Conservation (phyloP, 1,140 invertebrate species). For the Zophobas morio region DNA sequence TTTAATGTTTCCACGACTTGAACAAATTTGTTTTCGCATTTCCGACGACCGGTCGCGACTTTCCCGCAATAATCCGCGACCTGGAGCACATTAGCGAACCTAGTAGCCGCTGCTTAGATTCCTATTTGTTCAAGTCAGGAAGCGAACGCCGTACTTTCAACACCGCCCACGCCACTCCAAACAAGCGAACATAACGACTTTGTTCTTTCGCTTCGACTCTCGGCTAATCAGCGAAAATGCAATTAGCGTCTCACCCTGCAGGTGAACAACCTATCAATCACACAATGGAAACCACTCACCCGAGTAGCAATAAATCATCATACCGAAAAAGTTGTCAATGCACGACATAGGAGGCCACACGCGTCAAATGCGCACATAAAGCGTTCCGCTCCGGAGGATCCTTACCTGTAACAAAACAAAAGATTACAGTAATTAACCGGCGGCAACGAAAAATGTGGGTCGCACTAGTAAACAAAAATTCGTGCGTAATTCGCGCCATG, state of each 20-base stretch:
- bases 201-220: neutral
- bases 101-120: neutral
- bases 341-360: slow-evolving; percentile 18
- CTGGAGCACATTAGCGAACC: neutral
- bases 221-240: neutral
- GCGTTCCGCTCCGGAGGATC: slow-evolving; percentile 21
- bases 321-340: neutral
- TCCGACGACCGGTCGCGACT: neutral
- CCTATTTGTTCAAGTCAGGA: too few relatives aligned
- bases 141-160: too few relatives aligned
- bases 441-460: slow-evolving; percentile 2
- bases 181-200: too few relatives aligned
- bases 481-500: slow-evolving; percentile 15
- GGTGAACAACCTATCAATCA: slow-evolving; percentile 24
- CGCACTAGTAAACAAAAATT: slow-evolving; percentile 22
- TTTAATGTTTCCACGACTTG: slow-evolving; percentile 8
- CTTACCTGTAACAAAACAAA: slow-evolving; percentile 28
- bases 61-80: neutral
- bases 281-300: slow-evolving; percentile 18
- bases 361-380: slow-evolving; percentile 14
- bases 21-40: slow-evolving; percentile 9
- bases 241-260: slow-evolving; percentile 12
- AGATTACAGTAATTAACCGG: neutral
- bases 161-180: too few relatives aligned
- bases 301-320: slow-evolving; percentile 2